Evolutionary conservation across 1,140 invertebrate genomes (phyloP), one percentile per base, ranked within the genome.

Genomic region (Anthonomus grandis): DNA sequence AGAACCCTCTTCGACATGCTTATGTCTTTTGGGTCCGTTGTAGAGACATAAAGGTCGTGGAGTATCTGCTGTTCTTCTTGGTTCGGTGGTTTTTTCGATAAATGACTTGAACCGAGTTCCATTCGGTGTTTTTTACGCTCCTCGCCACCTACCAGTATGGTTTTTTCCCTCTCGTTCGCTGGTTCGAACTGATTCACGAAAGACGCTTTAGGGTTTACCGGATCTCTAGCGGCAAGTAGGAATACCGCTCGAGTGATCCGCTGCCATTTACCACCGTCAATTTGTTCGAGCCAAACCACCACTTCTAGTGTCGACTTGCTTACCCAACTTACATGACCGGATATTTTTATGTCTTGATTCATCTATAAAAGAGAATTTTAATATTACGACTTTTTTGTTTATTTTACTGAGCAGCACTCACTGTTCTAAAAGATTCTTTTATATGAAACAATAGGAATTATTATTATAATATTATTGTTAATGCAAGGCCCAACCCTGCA

Each of bases 271-370:
- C 76, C 78, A 45, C 77, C 69, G 48, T 80, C 75, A 12, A 81
- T 62, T 71, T 91, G 87, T 60, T 88, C 83, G 10, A 91, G 64
- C 74, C 80, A 81, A 51, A 91, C 83, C 0, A 83, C 81, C 12
- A 85, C 78, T 71, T 91, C 89, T 62, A 90, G 78, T 0, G 87
- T 89, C 10, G 85, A 83, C 50, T 70, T 80, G 1, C 89, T 88
- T 6, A 85, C 86, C 85, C 86, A 89, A 6, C 84, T 86, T 0
- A 90, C 86, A 68, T 87, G 83, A 1, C 89, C 89, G 13, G 80
- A 81, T 12, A 91, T 69, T 39, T 81, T 76, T 37, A 91, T 84
- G 70, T 91, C 87, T 36, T 79, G 71, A 48, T 82, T 78, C 2
- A 79, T 72, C 70, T n/a, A n/a, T 78, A 57, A 36, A 60, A 63